Base-by-base conservation (phyloP, 2,888 invertebrate genomes). In the Brenthis daphne region DNA sequence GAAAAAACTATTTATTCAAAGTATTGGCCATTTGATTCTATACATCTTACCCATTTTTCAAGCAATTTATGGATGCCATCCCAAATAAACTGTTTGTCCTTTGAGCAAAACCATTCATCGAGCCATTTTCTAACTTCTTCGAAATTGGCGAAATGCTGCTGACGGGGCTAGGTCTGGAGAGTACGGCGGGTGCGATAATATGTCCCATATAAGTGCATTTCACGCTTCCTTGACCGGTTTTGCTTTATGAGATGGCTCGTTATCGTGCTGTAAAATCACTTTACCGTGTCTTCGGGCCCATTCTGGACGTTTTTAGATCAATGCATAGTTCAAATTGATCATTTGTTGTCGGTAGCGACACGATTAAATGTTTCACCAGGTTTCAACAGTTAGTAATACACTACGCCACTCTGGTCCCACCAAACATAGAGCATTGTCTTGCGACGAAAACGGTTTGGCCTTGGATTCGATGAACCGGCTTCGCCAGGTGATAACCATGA, bases 281-380 rank as follows among this genome's bases (percentile, higher is more conserved):
- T 74, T 70, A 16, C 69, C 71, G 29, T 72, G 71, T 67, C 72
- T 72, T 13, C 12, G 13, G 12, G 65, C 51, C 65, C 66, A 73
- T 65, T 72, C 67, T 16, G 72, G 64, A 12, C 72, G 72, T 72
- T 75, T 72, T 70, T 70, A 67, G 14, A 29, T 51, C 37, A 74
- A 43, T 12, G 68, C 65, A 57, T 63, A 64, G 53, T 64, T 72
- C 71, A 71, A 73, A 60, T 69, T 33, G 63, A 73, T 72, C 51
- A 73, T 70, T 71, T 74, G 74, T 60, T 50, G 61, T 73, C 67
- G 68, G 57, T 71, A 71, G 60, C 57, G 50, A n/a, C 50, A 12
- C n/a, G 60, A 50, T 50, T 66, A 24, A 24, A 2, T 24, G 24
- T 24, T 24, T 3, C 24, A 24, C 24, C 24, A 24, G 24, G 24